These are phyloP conservation scores for Margarornis squamiger DNA, from an alignment of 2,797 vertebrate species.

Conservation along the genomic window DNA sequence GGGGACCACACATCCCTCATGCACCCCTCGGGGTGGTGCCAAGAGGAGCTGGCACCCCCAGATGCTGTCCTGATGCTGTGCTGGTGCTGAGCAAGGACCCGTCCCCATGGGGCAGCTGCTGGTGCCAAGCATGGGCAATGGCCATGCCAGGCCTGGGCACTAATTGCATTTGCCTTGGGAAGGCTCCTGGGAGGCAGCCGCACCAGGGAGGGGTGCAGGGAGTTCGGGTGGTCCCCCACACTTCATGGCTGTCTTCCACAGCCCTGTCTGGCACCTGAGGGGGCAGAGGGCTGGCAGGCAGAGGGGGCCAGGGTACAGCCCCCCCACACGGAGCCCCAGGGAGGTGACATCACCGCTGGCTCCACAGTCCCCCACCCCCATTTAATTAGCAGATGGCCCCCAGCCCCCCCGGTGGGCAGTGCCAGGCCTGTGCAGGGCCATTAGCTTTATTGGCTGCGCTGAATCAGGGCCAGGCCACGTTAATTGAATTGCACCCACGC, in stretches of 20 bases:
- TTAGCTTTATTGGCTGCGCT: slow-evolving; percentile 55
- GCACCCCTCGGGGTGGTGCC: neutral
- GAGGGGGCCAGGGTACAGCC: neutral
- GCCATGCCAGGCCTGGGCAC: neutral
- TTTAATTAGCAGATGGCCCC: slow-evolving; percentile 60
- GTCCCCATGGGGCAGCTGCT: neutral
- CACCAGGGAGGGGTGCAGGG: neutral
- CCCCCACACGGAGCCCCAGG: neutral
- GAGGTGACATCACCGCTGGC: slow-evolving; percentile 7
- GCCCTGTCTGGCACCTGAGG: neutral
- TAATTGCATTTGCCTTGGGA: slow-evolving; percentile 1
- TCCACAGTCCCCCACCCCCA: neutral
- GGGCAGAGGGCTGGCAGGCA: neutral
- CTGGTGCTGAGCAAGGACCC: neutral
- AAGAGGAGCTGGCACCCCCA: neutral
- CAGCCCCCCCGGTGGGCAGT: neutral
- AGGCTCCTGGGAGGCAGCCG: neutral
- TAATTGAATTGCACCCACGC: slow-evolving; percentile 59
- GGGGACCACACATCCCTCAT: too few relatives aligned
- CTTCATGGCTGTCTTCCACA: neutral
- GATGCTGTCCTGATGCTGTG: fast-evolving
- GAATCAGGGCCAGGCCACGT: slow-evolving; percentile 34
- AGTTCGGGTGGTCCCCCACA: neutral
- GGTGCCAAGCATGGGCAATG: neutral
- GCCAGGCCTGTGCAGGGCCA: slow-evolving; percentile 50